Evolutionary conservation across 1,140 invertebrate species (phyloP).

Genomic region (Heliconius nattereri): DNA sequence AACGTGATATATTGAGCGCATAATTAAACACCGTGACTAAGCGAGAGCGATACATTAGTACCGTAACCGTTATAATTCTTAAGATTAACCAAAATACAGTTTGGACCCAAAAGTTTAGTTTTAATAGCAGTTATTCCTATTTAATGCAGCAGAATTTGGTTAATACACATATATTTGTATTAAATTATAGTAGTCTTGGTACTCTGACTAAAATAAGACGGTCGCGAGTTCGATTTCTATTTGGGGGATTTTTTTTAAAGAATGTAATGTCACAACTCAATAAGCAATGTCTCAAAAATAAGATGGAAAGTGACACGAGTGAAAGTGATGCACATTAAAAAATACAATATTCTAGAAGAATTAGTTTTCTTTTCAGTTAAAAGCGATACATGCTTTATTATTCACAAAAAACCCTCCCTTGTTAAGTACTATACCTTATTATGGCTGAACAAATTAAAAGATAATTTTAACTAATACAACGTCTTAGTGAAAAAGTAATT

Average conservation of each 20-base stretch:
- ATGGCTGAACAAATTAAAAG: neutral
- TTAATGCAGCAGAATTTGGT: constrained; percentile 44
- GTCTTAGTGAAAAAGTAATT: neutral
- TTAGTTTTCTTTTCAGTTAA: too few species aligned
- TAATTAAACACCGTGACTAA: constrained; percentile 34
- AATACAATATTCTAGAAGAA: too few species aligned
- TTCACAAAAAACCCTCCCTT: too few species aligned
- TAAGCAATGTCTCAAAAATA: too few species aligned
- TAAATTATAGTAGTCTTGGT: neutral
- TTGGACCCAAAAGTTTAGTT: constrained; percentile 39
- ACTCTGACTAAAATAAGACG: too few species aligned
- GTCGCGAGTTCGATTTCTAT: too few species aligned
- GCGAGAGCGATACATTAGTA: neutral
- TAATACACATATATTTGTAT: neutral
- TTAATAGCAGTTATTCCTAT: constrained; percentile 29
- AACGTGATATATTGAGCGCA: too few species aligned
- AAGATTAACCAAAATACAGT: constrained; percentile 42
- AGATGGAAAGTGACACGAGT: too few species aligned
- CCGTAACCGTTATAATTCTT: constrained; percentile 39
- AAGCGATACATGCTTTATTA: too few species aligned
- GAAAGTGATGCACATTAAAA: too few species aligned
- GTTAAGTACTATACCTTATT: neutral
- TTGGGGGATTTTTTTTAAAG: too few species aligned
- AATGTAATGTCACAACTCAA: too few species aligned
- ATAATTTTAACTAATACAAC: neutral